Evolutionary conservation across 1,140 invertebrate genomes (phyloP).

Genomic region (Goniozus legneri): DNA sequence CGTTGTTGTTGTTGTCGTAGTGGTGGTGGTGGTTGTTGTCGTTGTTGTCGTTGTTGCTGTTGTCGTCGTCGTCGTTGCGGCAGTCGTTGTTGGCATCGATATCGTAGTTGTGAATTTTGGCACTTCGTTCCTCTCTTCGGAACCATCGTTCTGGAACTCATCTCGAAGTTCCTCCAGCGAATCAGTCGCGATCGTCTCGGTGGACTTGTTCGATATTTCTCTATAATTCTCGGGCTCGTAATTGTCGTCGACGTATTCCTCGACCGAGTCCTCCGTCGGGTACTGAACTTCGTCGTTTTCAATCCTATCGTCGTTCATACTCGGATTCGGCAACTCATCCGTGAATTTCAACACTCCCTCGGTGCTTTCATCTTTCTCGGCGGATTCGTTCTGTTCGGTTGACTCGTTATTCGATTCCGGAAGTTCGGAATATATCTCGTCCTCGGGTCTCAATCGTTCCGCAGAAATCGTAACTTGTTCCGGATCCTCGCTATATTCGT

Average conservation of each 20-base stretch:
- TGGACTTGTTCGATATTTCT: conserved; percentile 5
- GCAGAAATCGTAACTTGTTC: conserved; percentile 8
- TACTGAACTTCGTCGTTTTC: conserved; percentile 15
- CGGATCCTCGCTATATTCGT: conserved; percentile 1
- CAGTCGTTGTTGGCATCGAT: conserved; percentile 2
- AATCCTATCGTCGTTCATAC: conserved; percentile 24
- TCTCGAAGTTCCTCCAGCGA: not conserved
- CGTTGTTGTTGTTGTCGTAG: conserved; percentile 17
- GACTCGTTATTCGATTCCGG: not conserved
- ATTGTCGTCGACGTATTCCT: conserved; percentile 59
- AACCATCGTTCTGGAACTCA: not conserved
- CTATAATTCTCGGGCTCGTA: conserved; percentile 52
- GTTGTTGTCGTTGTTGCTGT: conserved; percentile 9
- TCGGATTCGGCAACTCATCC: conserved; percentile 43
- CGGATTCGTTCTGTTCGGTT: conserved; percentile 2
- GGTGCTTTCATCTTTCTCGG: conserved; percentile 33
- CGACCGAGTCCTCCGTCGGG: conserved; percentile 22
- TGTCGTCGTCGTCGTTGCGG: conserved; percentile 4
- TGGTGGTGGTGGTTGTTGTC: conserved; percentile 14
- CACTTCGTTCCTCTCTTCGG: not conserved
- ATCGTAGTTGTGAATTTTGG: not conserved
- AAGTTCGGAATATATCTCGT: not conserved
- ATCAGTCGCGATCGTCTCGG: conserved; percentile 7
- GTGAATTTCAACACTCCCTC: conserved; percentile 52
- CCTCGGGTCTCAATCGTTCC: conserved; percentile 2